These are phyloP conservation scores for Neodontobutis hainanensis DNA, from an alignment of 2,113 vertebrate species.

Conservation along the genomic window DNA sequence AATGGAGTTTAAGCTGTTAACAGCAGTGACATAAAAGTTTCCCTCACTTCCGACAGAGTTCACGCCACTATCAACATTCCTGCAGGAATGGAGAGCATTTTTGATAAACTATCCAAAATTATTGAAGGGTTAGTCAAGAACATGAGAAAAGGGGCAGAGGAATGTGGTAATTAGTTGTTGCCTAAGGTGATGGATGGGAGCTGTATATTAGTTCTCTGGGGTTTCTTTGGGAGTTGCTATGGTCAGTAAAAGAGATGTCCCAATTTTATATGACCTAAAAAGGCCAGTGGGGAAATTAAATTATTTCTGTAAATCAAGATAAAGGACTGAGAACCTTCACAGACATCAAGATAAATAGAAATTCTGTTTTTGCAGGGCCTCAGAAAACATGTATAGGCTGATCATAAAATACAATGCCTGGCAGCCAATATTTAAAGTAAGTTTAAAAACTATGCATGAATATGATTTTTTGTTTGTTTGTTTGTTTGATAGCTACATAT, in stretches of 20 bases:
- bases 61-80: constrained; percentile 51
- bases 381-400: no score
- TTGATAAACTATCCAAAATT: constrained; percentile 60
- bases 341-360: no score
- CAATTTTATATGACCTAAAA: constrained; percentile 21
- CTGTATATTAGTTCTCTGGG: constrained; percentile 64
- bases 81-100: constrained; percentile 32
- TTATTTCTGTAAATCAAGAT: not conserved
- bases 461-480: no score
- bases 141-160: constrained; percentile 62
- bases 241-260: constrained; percentile 43
- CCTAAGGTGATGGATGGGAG: constrained; percentile 74
- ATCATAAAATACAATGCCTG: no score
- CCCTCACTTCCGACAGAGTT: not conserved
- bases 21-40: constrained; percentile 2
- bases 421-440: no score
- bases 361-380: no score
- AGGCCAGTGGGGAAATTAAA: not conserved
- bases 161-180: constrained; percentile 78
- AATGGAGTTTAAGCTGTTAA: no score
- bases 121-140: constrained; percentile 60
- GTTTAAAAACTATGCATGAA: no score
- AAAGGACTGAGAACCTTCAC: no score
- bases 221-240: constrained; percentile 57
- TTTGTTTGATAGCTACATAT: no score